These are phyloP conservation scores for Gracilinanus agilis DNA, from an alignment of 2,113 vertebrate species.

Conservation along the genomic window DNA sequence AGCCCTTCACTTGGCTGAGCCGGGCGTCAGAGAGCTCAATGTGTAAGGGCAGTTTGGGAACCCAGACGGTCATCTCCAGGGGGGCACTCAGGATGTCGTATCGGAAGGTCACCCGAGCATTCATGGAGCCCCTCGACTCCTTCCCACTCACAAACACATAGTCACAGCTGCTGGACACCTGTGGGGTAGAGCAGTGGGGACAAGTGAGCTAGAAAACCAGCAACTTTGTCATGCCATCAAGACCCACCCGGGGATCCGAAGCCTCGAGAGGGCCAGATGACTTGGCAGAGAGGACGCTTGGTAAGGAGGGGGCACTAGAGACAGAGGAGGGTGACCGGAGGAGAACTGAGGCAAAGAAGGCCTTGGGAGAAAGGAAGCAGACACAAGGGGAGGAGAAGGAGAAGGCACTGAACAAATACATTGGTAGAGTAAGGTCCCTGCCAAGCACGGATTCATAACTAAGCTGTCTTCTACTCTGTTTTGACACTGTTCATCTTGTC, in stretches of 20 bases:
- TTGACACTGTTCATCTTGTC: neutral
- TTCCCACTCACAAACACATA: constrained; percentile 98
- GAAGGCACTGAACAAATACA: neutral
- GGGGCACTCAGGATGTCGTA: constrained; percentile 95
- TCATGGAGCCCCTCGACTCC: constrained; percentile 97
- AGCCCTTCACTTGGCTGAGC: constrained; percentile 98
- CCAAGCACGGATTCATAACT: neutral
- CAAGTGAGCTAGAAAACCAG: neutral
- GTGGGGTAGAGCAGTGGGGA: neutral
- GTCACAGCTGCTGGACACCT: constrained; percentile 98
- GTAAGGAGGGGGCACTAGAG: neutral
- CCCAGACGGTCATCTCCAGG: constrained; percentile 98
- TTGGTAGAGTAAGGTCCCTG: neutral
- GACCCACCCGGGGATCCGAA: neutral
- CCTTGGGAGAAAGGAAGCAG: neutral
- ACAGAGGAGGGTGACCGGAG: neutral
- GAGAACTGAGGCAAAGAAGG: neutral
- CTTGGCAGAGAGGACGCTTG: neutral
- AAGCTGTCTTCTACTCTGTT: neutral
- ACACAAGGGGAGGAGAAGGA: neutral
- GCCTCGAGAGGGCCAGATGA: neutral
- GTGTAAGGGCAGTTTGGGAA: constrained; percentile 95
- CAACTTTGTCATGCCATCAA: neutral
- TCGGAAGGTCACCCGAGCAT: constrained; percentile 94
- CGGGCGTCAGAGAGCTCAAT: constrained; percentile 93